Evolutionary conservation across 2,888 invertebrate species (phyloP).

Genomic region (Tyria jacobaeae): DNA sequence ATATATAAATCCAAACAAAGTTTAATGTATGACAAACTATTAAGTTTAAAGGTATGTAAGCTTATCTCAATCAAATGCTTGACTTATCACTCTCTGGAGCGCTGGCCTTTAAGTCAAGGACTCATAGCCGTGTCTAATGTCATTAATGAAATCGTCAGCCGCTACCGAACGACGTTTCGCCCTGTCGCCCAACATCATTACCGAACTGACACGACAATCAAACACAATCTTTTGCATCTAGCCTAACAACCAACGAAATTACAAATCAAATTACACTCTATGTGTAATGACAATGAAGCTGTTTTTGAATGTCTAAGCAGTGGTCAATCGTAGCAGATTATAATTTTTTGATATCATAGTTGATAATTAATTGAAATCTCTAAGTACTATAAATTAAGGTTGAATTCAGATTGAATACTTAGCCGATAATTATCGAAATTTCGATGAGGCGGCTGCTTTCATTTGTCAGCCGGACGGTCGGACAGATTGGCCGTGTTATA

Average conservation of each 20-base stretch:
- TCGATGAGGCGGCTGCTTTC: slow-evolving; percentile 57
- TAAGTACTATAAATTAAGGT: slow-evolving; percentile 42
- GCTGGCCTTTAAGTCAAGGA: slow-evolving; percentile 59
- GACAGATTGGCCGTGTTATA: slow-evolving; percentile 62
- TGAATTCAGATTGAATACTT: slow-evolving; percentile 47
- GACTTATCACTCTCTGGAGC: slow-evolving; percentile 28
- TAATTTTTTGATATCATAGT: slow-evolving; percentile 40
- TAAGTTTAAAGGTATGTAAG: slow-evolving; percentile 22
- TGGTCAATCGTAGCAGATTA: slow-evolving; percentile 22
- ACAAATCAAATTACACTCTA: slow-evolving; percentile 26
- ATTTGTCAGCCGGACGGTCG: slow-evolving; percentile 63
- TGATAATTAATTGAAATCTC: slow-evolving; percentile 51
- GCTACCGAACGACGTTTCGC: slow-evolving; percentile 75
- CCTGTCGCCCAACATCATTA: slow-evolving; percentile 63
- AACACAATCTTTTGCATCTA: slow-evolving; percentile 35
- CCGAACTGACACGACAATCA: slow-evolving; percentile 58
- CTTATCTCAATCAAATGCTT: slow-evolving; percentile 51
- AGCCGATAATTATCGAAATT: slow-evolving; percentile 67
- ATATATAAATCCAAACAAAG: background rate
- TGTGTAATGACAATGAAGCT: accelerated
- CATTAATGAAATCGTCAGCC: slow-evolving; percentile 76
- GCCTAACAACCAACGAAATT: slow-evolving; percentile 27
- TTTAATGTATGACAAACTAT: slow-evolving; percentile 35
- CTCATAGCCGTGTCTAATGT: slow-evolving; percentile 78
- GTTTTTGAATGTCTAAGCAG: slow-evolving; percentile 10